phyloP scores from a whole-genome alignment of 30 jellyfish, hydroid and myxozoan species.

The Cassiopea andromeda region DNA sequence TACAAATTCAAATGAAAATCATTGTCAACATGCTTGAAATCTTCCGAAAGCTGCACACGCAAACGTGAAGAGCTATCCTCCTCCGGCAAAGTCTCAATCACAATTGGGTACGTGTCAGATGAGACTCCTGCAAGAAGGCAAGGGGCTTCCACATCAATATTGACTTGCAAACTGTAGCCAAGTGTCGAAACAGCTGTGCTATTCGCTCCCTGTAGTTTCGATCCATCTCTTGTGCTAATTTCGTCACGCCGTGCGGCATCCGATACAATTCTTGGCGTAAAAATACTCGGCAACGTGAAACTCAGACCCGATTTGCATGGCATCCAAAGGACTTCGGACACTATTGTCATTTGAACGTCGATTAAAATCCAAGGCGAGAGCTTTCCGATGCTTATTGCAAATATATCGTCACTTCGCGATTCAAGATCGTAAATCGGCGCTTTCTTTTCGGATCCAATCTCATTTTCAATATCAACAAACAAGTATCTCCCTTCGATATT shows the following conservation, averaged over 20 bases:
- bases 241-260: constrained; percentile 36
- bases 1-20: constrained; percentile 76
- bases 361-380: constrained; percentile 90
- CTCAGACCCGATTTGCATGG: constrained; percentile 61
- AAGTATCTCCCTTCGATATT: constrained; percentile 87
- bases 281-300: constrained; percentile 80
- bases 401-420: constrained; percentile 68
- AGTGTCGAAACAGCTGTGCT: constrained; percentile 86
- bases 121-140: constrained; percentile 93
- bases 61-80: constrained; percentile 84
- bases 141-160: constrained; percentile 92
- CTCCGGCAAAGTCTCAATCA: constrained; percentile 86
- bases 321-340: constrained; percentile 75
- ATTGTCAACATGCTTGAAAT: constrained; percentile 62
- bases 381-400: constrained; percentile 83
- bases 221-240: not conserved
- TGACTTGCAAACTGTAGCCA: constrained; percentile 87
- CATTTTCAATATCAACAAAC: constrained; percentile 64
- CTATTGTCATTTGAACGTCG: constrained; percentile 83
- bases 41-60: constrained; percentile 91
- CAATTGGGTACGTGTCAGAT: constrained; percentile 86
- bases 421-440: constrained; percentile 52
- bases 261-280: constrained; percentile 79
- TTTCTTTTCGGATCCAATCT: constrained; percentile 51
- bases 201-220: not conserved